These are phyloP conservation scores for Diloba caeruleocephala DNA, from an alignment of 2,888 invertebrate genomes.

Conservation along the genomic window DNA sequence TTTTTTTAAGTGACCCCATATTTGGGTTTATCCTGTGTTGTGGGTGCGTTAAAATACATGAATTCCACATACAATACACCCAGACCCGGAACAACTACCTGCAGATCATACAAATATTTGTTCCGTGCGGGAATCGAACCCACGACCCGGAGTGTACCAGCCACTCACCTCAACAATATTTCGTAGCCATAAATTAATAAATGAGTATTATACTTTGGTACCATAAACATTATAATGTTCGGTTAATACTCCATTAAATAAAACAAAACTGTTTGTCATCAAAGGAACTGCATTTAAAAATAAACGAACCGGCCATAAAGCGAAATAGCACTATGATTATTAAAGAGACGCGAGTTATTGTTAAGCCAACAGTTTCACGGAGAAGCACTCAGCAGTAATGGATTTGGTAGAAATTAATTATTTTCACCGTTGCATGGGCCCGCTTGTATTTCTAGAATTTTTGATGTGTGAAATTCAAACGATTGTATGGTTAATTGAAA, in stretches of 20 bases:
- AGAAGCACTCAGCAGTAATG: slow-evolving; percentile 74
- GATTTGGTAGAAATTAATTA: slow-evolving; percentile 80
- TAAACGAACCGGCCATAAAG: slow-evolving; percentile 22
- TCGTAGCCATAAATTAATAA: too few species aligned
- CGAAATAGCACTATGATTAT: slow-evolving; percentile 45
- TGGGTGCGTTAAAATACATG: too few species aligned
- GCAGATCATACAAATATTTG: too few species aligned
- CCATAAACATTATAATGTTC: background rate
- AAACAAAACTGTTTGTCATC: background rate
- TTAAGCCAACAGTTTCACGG: slow-evolving; percentile 69
- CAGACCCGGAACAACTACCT: too few species aligned
- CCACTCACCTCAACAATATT: too few species aligned
- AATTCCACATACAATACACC: too few species aligned
- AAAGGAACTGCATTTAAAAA: slow-evolving; percentile 24
- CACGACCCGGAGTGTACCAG: too few species aligned
- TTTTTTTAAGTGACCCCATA: too few species aligned
- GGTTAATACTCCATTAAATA: background rate
- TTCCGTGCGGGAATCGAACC: too few species aligned
- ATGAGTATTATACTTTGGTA: too few species aligned
- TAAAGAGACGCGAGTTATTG: slow-evolving; percentile 61
- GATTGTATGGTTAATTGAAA: slow-evolving; percentile 23
- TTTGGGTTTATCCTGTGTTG: too few species aligned
- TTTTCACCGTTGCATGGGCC: slow-evolving; percentile 67
- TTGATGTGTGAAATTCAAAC: slow-evolving; percentile 73
- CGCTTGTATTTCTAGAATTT: slow-evolving; percentile 69